phyloP scores from a whole-genome alignment of 2,113 vertebrate genomes.

The Globicephala melas region DNA sequence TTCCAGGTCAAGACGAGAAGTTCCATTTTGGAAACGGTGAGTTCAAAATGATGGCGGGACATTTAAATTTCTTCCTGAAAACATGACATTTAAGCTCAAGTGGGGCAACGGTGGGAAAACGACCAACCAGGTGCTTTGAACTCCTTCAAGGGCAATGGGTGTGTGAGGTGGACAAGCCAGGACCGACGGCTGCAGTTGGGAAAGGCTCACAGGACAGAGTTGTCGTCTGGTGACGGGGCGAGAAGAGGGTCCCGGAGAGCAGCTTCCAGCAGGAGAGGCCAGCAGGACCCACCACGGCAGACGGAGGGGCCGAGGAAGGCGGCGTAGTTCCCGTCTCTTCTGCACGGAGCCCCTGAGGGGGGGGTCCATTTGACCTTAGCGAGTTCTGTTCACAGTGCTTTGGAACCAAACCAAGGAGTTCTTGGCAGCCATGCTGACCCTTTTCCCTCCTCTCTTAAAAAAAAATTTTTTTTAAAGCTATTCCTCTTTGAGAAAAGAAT shows the following conservation, averaged over 20 bases:
- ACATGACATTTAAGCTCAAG: background rate
- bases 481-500: conserved; percentile 31
- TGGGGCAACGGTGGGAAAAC: background rate
- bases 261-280: background rate
- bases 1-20: background rate
- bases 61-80: background rate
- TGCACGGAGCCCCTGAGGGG: background rate
- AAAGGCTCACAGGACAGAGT: background rate
- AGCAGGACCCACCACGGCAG: background rate
- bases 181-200: background rate
- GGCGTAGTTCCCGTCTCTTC: background rate
- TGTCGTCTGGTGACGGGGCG: background rate
- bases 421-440: conserved; percentile 34
- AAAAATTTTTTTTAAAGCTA: background rate
- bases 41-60: background rate
- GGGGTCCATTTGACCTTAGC: background rate
- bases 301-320: background rate
- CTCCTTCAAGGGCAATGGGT: background rate
- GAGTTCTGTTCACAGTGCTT: background rate
- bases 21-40: conserved; percentile 2
- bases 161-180: background rate
- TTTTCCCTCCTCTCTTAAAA: background rate
- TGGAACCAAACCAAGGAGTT: conserved; percentile 57
- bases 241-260: background rate
- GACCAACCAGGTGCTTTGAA: background rate